Evolutionary conservation across 2,888 invertebrate species (phyloP).

Genomic region (Andrena camellia): DNA sequence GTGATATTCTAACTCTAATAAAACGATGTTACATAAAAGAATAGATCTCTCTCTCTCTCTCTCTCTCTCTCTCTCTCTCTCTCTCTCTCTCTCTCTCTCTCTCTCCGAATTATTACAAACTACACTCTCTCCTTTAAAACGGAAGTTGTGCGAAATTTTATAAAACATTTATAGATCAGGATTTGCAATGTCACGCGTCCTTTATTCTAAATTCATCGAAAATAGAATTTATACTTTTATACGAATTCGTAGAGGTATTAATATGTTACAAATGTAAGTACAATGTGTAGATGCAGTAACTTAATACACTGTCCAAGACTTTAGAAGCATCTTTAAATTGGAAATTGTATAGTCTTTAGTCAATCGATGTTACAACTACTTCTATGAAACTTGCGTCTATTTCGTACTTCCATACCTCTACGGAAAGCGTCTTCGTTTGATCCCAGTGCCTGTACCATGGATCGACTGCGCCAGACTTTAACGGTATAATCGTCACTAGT

Average conservation of each 20-base stretch:
- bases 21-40: conserved; percentile 23
- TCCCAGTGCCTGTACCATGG: conserved; percentile 85
- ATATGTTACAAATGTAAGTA: conserved; percentile 58
- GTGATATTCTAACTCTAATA: conserved; percentile 34
- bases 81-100: background rate
- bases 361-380: conserved; percentile 81
- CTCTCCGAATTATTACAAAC: conserved; percentile 7
- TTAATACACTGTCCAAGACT: conserved; percentile 33
- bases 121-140: conserved; percentile 8
- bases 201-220: conserved; percentile 34
- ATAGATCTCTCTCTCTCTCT: conserved; percentile 12
- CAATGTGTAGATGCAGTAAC: conserved; percentile 22
- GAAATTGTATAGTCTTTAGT: conserved; percentile 82
- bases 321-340: conserved; percentile 76
- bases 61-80: background rate
- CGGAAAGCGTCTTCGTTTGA: conserved; percentile 83
- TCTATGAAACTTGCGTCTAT: conserved; percentile 78
- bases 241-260: conserved; percentile 32
- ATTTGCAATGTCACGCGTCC: background rate
- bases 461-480: conserved; percentile 88
- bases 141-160: conserved; percentile 12
- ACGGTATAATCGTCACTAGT: conserved; percentile 93
- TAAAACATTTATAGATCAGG: conserved; percentile 8
- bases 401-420: conserved; percentile 85
- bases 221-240: conserved; percentile 52